Evolutionary conservation across 2,797 vertebrate species (phyloP).

Genomic region (Simalia tracyae): DNA sequence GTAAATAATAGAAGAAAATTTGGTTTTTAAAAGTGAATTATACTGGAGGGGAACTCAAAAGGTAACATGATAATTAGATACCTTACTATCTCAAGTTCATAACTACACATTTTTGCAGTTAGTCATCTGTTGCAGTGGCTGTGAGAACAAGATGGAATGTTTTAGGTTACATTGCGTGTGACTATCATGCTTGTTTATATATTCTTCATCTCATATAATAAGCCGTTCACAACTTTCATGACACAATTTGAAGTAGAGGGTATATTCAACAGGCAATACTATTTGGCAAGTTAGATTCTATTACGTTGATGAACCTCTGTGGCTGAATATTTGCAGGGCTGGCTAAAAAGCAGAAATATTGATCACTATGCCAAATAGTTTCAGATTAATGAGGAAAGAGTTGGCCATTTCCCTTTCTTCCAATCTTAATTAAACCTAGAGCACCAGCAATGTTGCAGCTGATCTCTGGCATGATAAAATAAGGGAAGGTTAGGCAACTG

Average conservation of each 20-base stretch:
- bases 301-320: conserved; percentile 14
- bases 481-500: neutral
- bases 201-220: conserved; percentile 60
- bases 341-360: conserved; percentile 8
- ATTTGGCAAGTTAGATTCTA: conserved; percentile 1
- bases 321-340: neutral
- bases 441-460: neutral
- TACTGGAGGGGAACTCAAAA: neutral
- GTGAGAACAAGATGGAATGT: conserved; percentile 60
- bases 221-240: conserved; percentile 20
- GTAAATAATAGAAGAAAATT: neutral
- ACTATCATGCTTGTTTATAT: conserved; percentile 62
- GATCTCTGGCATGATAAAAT: neutral
- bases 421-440: neutral
- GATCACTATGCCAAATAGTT: neutral
- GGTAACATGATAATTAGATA: conserved; percentile 15
- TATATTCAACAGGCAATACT: neutral
- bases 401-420: neutral
- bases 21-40: neutral
- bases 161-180: conserved; percentile 46
- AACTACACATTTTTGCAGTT: conserved; percentile 24
- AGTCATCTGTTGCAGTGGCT: conserved; percentile 21
- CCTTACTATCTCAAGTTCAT: neutral
- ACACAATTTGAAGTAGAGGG: neutral
- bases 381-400: neutral